Percentiles rank a stretch among this genome's conserved stretches.
These are phyloP conservation scores for Copsychus sechellarum DNA, from an alignment of 2,113 vertebrate genomes.

Conservation along the genomic window DNA sequence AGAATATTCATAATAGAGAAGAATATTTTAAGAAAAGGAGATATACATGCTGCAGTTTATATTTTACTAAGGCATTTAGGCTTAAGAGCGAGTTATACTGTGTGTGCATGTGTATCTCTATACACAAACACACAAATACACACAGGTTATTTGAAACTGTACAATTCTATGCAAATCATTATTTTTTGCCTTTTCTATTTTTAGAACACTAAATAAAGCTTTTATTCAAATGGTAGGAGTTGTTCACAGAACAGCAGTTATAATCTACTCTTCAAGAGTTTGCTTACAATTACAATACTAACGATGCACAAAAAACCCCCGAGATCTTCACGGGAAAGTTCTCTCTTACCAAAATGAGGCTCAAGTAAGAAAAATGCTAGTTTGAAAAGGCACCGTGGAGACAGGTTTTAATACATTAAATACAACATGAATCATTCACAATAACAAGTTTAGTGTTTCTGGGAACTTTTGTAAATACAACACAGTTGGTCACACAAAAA, in stretches of 20 bases:
- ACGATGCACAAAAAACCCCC: slow-evolving; percentile 14
- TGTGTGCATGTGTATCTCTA: not conserved
- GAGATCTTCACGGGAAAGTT: slow-evolving; percentile 40
- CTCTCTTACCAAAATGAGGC: slow-evolving; percentile 66
- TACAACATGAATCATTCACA: slow-evolving; percentile 81
- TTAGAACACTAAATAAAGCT: slow-evolving; percentile 28
- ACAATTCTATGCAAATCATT: not conserved
- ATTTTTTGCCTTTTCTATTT: slow-evolving; percentile 22
- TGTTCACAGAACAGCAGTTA: slow-evolving; percentile 82
- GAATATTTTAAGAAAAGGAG: slow-evolving; percentile 55
- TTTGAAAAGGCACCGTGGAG: slow-evolving; percentile 80
- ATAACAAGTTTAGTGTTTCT: slow-evolving; percentile 82
- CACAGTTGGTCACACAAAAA: slow-evolving; percentile 85
- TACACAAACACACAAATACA: slow-evolving; percentile 37
- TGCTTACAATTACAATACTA: slow-evolving; percentile 63
- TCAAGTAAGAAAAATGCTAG: slow-evolving; percentile 74
- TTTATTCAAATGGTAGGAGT: slow-evolving; percentile 51
- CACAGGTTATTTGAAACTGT: slow-evolving; percentile 42
- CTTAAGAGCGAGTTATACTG: slow-evolving; percentile 23
- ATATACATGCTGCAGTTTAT: slow-evolving; percentile 59
- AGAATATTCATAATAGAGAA: slow-evolving; percentile 53
- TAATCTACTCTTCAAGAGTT: slow-evolving; percentile 80
- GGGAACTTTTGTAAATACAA: slow-evolving; percentile 83
- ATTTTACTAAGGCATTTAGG: slow-evolving; percentile 77
- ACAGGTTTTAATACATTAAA: slow-evolving; percentile 80